Evolutionary conservation across 2,888 invertebrate genomes (phyloP), one percentile per base, ranked within the genome.

Genomic region (Leptinotarsa juncta): DNA sequence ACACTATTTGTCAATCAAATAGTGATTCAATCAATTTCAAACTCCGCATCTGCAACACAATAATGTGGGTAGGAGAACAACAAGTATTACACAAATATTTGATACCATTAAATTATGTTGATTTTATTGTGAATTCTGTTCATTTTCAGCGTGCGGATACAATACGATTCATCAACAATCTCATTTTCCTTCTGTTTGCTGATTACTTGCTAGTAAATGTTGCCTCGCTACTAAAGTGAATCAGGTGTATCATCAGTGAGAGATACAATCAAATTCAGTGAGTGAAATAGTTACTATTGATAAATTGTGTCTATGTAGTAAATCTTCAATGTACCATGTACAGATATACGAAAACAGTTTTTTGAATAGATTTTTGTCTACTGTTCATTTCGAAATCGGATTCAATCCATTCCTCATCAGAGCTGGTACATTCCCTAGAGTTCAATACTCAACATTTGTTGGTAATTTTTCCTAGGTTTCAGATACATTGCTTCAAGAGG

Each of bases 71-170:
- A 51, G 18, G 15, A 32, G 50, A 70, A 70, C 57, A 70, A 70
- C 70, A 70, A 51, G 65, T 70, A 70, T 65, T 26, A 18, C 16
- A 50, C 70, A 70, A 70, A 70, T 70, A 70, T 70, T 70, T 65
- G 57, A n/a, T 14, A 14, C 23, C 65, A 51, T 70, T 51, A 65
- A 70, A 65, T 71, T 71, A 71, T 32, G 71, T 71, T 65, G n/a
- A 15, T 20, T 67, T 48, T 48, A 18, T 67, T 42, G 57, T 14
- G 20, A 16, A 62, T 62, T 32, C 32, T 62, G 62, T 32, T 62
- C 62, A 62, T 26, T 62, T 62, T n/a, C 62, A 62, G 62, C 62
- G 16, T 20, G 57, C 57, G 23, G 20, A 57, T 57, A 57, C 57
- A 57, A 57, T 20, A 57, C 23, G 4, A 62, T 2, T 62, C 62